Percentiles rank a stretch among this genome's conserved stretches.
These are phyloP conservation scores for Nipponia nippon DNA, from an alignment of 2,113 vertebrate species.

Conservation along the genomic window DNA sequence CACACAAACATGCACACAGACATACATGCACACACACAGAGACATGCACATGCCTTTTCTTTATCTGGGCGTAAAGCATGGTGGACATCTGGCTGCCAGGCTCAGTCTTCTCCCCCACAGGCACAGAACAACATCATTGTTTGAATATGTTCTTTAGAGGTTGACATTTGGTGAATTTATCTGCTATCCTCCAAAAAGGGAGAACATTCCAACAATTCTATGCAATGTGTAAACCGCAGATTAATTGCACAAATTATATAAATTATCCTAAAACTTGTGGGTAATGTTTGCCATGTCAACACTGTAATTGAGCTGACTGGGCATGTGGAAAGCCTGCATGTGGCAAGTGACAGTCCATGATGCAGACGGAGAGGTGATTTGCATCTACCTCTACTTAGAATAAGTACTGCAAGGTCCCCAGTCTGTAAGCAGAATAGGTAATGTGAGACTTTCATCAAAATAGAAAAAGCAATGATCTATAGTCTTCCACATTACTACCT, in stretches of 20 bases:
- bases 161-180: constrained; percentile 20
- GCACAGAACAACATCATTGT: not conserved
- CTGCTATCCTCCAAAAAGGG: not conserved
- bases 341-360: not conserved
- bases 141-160: constrained; percentile 26
- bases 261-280: constrained; percentile 34
- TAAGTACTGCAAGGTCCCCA: not conserved
- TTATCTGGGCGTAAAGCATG: not conserved
- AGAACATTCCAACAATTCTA: constrained; percentile 15
- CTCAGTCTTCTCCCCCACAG: not conserved
- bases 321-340: not conserved
- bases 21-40: not conserved
- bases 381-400: not conserved
- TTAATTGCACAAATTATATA: constrained; percentile 50
- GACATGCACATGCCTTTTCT: not conserved
- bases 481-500: not conserved
- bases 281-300: constrained; percentile 27
- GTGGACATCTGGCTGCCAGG: constrained; percentile 41
- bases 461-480: not conserved
- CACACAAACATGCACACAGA: too few species aligned
- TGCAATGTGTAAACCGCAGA: not conserved
- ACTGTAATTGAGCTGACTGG: not conserved
- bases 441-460: not conserved
- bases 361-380: not conserved
- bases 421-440: not conserved